Conservation (phyloP, 23 tunicate species). For the Halocynthia roretzi region DNA sequence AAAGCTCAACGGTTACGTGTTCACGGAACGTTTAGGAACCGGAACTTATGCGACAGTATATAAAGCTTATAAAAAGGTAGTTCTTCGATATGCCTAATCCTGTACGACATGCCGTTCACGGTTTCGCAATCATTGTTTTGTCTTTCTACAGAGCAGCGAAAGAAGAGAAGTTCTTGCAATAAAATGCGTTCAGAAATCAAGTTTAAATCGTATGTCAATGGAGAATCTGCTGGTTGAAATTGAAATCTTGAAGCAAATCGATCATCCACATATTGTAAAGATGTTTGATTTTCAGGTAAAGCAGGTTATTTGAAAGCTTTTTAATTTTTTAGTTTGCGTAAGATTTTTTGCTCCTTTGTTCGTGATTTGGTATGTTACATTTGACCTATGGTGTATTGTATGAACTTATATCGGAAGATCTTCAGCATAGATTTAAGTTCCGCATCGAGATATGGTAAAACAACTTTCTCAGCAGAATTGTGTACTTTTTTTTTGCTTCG, state of each 20-base stretch:
- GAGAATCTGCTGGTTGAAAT: slow-evolving; percentile 83
- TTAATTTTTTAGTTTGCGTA: too few relatives aligned
- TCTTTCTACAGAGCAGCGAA: slow-evolving; percentile 35
- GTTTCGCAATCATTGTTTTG: background rate
- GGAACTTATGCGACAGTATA: slow-evolving; percentile 94
- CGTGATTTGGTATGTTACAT: too few relatives aligned
- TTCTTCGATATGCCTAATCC: background rate
- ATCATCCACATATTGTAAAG: slow-evolving; percentile 82
- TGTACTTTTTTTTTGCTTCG: too few relatives aligned
- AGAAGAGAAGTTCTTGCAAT: slow-evolving; percentile 55
- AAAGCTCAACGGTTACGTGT: slow-evolving; percentile 55
- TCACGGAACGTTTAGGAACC: slow-evolving; percentile 71
- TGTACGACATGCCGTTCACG: too few relatives aligned
- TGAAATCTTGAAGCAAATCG: slow-evolving; percentile 79
- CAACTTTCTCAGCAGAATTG: too few relatives aligned
- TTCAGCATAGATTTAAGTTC: too few relatives aligned
- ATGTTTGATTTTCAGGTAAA: slow-evolving; percentile 77
- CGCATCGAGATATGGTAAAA: too few relatives aligned
- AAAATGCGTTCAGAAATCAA: slow-evolving; percentile 71
- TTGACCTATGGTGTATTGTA: too few relatives aligned
- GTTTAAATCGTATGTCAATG: slow-evolving; percentile 49
- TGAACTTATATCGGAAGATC: too few relatives aligned
- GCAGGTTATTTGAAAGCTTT: too few relatives aligned
- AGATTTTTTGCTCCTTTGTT: too few relatives aligned
- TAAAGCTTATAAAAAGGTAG: slow-evolving; percentile 80